These are phyloP conservation scores for Syritta pipiens DNA, from an alignment of 2,888 invertebrate genomes.

Conservation along the genomic window DNA sequence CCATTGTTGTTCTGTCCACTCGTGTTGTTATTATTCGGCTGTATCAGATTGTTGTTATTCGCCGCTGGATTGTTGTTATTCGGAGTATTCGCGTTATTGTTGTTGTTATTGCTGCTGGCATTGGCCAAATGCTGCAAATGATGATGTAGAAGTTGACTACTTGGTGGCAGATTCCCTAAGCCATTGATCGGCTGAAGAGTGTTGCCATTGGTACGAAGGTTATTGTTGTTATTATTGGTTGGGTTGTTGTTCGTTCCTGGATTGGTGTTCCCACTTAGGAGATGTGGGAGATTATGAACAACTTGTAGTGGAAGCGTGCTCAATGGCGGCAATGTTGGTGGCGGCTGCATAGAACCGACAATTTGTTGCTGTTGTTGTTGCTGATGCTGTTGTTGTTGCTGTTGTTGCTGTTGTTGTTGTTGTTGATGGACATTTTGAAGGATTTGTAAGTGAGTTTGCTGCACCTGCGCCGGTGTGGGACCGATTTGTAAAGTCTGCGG, in stretches of 20 bases:
- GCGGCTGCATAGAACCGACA: conserved; percentile 75
- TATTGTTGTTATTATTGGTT: conserved; percentile 67
- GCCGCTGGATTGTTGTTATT: conserved; percentile 67
- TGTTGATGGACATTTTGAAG: conserved; percentile 74
- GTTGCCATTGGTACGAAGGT: conserved; percentile 59
- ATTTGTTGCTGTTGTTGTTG: conserved; percentile 75
- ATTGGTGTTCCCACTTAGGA: conserved; percentile 72
- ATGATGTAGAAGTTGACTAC: conserved; percentile 78
- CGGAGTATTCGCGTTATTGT: conserved; percentile 70
- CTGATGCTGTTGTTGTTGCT: conserved; percentile 72
- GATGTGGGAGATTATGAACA: conserved; percentile 78
- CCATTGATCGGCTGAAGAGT: conserved; percentile 69
- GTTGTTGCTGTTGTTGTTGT: conserved; percentile 74
- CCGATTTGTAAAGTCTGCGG: conserved; percentile 76
- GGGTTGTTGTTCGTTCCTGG: conserved; percentile 44
- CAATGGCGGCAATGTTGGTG: conserved; percentile 75
- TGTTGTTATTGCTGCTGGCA: conserved; percentile 72
- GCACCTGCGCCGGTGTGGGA: conserved; percentile 71
- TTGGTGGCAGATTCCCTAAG: conserved; percentile 75
- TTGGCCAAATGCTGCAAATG: conserved; percentile 78
- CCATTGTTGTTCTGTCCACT: conserved; percentile 66
- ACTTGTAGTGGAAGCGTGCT: conserved; percentile 78
- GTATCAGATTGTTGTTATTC: conserved; percentile 68
- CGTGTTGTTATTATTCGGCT: conserved; percentile 65
- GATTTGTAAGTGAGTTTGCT: conserved; percentile 75